Evolutionary conservation across 2,113 vertebrate species (phyloP).

Genomic region (Mesoclemmys tuberculata): DNA sequence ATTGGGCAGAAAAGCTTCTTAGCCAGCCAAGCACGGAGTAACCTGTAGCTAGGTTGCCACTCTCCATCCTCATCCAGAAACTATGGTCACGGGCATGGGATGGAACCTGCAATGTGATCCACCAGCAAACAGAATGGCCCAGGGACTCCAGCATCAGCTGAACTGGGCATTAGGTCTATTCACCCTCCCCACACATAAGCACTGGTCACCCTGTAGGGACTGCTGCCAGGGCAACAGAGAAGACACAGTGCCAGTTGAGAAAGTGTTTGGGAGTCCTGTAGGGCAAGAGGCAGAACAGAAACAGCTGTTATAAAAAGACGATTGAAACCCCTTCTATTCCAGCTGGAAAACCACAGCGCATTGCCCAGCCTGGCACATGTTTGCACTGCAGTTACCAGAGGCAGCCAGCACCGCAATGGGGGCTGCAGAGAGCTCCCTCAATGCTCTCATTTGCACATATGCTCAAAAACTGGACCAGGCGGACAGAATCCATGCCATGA

Average conservation of each 20-base stretch:
- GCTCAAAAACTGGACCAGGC: not conserved
- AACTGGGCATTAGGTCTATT: not conserved
- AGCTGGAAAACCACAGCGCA: not conserved
- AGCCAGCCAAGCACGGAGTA: not conserved
- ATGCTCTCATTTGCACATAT: not conserved
- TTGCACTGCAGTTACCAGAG: not conserved
- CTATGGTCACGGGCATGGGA: not conserved
- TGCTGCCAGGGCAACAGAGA: not conserved
- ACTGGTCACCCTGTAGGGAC: not conserved
- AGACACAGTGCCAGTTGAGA: not conserved
- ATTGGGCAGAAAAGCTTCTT: not conserved
- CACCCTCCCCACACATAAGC: too few species aligned
- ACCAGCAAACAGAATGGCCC: not conserved
- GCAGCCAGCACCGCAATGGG: not conserved
- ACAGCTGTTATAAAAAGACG: not conserved
- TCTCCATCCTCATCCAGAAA: not conserved
- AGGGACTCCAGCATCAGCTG: not conserved
- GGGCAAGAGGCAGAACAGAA: not conserved
- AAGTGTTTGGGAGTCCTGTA: not conserved
- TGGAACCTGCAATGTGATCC: not conserved
- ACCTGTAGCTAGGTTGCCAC: not conserved
- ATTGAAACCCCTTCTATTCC: not conserved
- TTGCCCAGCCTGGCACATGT: not conserved
- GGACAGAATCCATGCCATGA: not conserved
- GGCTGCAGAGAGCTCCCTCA: not conserved